Percentiles rank a stretch among this genome's conserved stretches.
Evolutionary conservation across 2,797 vertebrate species (phyloP).

Genomic region (Enteromius mattozi): DNA sequence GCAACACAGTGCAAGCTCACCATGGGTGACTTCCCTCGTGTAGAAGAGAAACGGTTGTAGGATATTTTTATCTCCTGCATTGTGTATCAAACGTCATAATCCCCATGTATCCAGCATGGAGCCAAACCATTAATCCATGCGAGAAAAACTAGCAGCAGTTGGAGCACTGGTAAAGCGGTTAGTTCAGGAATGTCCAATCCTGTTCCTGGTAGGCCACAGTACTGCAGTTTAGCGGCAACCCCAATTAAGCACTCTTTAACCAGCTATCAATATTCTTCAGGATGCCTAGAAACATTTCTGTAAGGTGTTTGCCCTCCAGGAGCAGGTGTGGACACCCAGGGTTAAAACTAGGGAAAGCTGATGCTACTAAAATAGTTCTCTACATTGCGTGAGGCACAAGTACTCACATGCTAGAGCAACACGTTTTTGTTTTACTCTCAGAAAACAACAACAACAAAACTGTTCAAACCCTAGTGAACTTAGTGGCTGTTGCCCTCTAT

Average conservation of each 20-base stretch:
- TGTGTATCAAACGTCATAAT: not conserved
- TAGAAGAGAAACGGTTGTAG: not conserved
- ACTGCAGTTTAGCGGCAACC: not conserved
- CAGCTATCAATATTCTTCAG: not conserved
- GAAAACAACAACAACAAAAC: not conserved
- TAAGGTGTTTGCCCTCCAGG: not conserved
- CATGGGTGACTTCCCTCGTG: not conserved
- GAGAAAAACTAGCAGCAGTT: not conserved
- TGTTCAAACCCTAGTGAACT: not conserved
- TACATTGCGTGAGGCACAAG: not conserved
- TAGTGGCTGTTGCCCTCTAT: not conserved
- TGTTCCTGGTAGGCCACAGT: not conserved
- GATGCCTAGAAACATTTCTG: not conserved
- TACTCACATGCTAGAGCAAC: not conserved
- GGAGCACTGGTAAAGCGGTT: not conserved
- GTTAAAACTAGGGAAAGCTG: not conserved
- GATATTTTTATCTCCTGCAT: not conserved
- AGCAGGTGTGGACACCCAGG: not conserved
- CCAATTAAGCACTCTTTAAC: not conserved
- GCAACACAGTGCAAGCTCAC: not conserved
- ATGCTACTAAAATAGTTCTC: not conserved
- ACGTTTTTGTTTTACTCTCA: not conserved
- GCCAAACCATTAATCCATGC: slow-evolving; percentile 2
- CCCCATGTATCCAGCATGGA: not conserved
- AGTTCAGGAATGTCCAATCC: not conserved